Base-by-base conservation (phyloP, 2,888 invertebrate genomes). In the Epinotia demarniana region DNA sequence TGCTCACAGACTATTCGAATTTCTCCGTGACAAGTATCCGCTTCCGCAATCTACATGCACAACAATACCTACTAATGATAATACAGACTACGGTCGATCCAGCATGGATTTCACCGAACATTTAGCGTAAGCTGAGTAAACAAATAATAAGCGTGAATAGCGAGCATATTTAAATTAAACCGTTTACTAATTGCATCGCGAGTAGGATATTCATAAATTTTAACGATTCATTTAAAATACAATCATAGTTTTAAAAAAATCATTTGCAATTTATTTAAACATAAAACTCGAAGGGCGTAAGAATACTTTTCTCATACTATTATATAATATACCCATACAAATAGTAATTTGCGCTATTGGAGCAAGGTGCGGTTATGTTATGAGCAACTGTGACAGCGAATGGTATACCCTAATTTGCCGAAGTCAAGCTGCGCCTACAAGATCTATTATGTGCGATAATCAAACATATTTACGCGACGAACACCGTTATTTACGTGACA, bases 81-180 rank as follows among this genome's bases (percentile, higher is more conserved):
- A n/a, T 39, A n/a, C 39, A 62, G 3, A 12, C 11, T 62, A 68
- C 5, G 16, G n/a, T n/a, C 23, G 27, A 49, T 12, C 11, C 18
- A n/a, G n/a, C n/a, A 43, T 5, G n/a, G 16, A 58, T 5, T 58
- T 12, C 58, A 23, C 23, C 16, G 23, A n/a, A 58, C 46, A n/a
- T 27, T 64, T 53, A 11, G n/a, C 64, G 66, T 33, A 69, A 69
- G 68, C 68, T 69, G 68, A 58, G n/a, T 57, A 46, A 69, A 69
- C 68, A 68, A 33, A 55, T 57, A 69, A 69, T 43, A 69, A 57
- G 16, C 39, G 33, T 53, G 33, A 19, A 6, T 27, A 53, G 66
- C 19, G 12, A 49, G n/a, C 33, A 27, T 66, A 66, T 66, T 33
- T 49, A 64, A 64, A 64, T 27, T 18, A n/a, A 19, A 66, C n/a